Evolutionary conservation across 2,113 vertebrate genomes (phyloP).

Genomic region (Orycteropus afer): DNA sequence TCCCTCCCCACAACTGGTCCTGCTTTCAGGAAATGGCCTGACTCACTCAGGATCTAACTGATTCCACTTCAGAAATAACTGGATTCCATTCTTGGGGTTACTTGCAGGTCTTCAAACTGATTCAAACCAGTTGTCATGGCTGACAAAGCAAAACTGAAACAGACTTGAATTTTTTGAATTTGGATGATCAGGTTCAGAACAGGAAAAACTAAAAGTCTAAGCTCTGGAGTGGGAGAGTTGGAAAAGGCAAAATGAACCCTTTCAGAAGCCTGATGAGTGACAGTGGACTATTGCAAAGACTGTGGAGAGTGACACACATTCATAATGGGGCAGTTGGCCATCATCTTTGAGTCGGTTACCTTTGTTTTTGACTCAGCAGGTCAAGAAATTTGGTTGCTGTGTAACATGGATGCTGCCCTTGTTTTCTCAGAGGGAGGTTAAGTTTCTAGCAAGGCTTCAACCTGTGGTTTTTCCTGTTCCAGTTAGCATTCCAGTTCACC

Average conservation of each 20-base stretch:
- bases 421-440: neutral
- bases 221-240: neutral
- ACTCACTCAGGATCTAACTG: neutral
- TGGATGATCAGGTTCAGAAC: no score
- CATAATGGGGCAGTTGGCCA: no score
- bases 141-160: no score
- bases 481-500: neutral
- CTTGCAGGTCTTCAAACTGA: neutral
- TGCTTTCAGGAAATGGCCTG: slow-evolving; percentile 31
- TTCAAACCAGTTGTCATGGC: no score
- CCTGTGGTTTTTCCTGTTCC: neutral
- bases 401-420: neutral
- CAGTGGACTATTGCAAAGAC: neutral
- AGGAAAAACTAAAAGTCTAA: no score
- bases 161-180: no score
- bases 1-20: neutral
- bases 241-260: neutral
- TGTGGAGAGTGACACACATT: neutral
- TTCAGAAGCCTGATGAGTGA: neutral
- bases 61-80: neutral
- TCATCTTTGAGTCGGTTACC: neutral
- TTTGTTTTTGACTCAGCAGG: neutral
- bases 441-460: neutral
- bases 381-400: neutral
- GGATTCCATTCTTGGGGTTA: slow-evolving; percentile 41